Evolutionary conservation across 2,797 vertebrate genomes (phyloP), one percentile per base, ranked within the genome.

Genomic region (Sciurus carolinensis): DNA sequence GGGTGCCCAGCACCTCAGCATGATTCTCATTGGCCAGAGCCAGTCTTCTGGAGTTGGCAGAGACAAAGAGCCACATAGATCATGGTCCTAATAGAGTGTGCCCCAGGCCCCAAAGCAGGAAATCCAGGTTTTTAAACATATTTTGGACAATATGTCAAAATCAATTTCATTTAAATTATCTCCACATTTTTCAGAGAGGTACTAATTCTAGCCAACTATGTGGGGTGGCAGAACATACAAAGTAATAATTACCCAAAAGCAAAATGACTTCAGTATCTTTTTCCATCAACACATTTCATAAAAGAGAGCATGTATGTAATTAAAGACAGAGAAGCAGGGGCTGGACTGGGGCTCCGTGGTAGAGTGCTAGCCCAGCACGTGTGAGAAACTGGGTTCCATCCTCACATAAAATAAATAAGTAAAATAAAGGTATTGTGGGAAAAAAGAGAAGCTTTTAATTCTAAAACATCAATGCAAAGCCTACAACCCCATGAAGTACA

Each of bases 81-180:
- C 18, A 47, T 75, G 44, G 7, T 42, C n/a, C 71, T 87, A 11
- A 28, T 4, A 57, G 67, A 62, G 30, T 91, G n/a, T 44, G n/a
- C 59, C 22, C 67, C 10, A 39, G 76, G 33, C 3, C 18, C 76
- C 69, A 54, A 91, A 15, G 3, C 20, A 52, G 82, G 6, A 71
- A 82, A 62, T 52, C 26, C 26, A 42, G 62, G 20, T 72, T 79
- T 79, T 72, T 33, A 71, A 69, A 50, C 11, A 7, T 73, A 75
- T 77, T 96, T 90, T 64, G 22, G 24, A 54, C 10, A 76, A 77
- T 18, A 54, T 3, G 52, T 64, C 30, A 64, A 82, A 59, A 64
- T 82, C 44, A 62, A 39, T 87, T 94, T 82, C 44, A 69, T 64
- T 54, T 54, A 87, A 94, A 82, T 75, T 75, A 67, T 59, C 30